Base-by-base conservation (phyloP, 2,113 vertebrate species). In the Oryctolagus cuniculus region DNA sequence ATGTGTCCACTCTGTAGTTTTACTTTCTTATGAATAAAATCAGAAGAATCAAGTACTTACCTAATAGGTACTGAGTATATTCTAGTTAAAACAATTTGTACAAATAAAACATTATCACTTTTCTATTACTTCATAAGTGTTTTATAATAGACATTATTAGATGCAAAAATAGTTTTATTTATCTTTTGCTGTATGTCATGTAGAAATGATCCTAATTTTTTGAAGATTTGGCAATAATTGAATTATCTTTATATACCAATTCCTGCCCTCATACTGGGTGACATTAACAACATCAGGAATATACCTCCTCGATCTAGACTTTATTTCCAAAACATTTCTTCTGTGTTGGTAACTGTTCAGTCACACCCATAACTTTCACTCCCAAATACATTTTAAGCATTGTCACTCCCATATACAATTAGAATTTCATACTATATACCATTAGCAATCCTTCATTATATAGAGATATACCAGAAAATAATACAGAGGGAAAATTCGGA, bases 321-420 rank as follows among this genome's bases (percentile, higher is more conserved):
- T 94, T 22, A 83, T 70, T 95, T 83, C 31, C 22, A 78, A 77
- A 8, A 66, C 58, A 72, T 2, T 53, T 67, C 21, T 89, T 87
- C 36, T 77, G 73, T 1, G 6, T 91, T 38, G 27, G 29, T 44
- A 86, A 49, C 44, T 55, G 13, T 21, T 67, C 19, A 90, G 10
- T 16, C 8, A 75, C 51, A 63, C 27, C 1, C 34, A 67, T 31
- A 72, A 72, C 16, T 44, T 6, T 7, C 2, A 83, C 13, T 53
- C 79, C 24, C 29, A 3, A 9, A 69, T 3, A 61, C 2, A 74
- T 4, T 38, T 85, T 81, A 44, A 44, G 44, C 44, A 44, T 44
- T 44, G 44, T 44, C 44, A 44, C 44, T 5, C 13, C 81, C 66
- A 55, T n/a, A 24, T n/a, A 3, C 19, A 81, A 19, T 93, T 74